Percentiles rank a stretch among this genome's conserved stretches.
These are phyloP conservation scores for Microcebus lehilahytsara DNA, from an alignment of 2,113 vertebrate genomes.

Conservation along the genomic window DNA sequence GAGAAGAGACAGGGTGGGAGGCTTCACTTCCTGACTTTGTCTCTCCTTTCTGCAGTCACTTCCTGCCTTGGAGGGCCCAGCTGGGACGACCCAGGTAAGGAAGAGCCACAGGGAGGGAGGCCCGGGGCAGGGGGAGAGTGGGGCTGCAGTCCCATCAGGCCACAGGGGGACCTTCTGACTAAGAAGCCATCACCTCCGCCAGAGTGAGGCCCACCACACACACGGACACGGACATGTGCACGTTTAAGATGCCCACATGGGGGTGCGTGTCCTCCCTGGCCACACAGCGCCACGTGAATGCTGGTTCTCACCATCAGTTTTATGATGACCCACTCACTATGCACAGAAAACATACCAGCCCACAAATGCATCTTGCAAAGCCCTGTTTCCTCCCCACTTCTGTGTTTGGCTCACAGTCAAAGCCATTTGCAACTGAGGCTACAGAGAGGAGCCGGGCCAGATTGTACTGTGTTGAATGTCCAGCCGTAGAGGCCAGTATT, in stretches of 20 bases:
- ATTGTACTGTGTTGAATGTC: not conserved
- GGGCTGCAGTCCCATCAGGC: not conserved
- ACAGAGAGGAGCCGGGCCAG: not conserved
- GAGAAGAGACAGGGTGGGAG: fast-evolving
- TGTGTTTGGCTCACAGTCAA: not conserved
- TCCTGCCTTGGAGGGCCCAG: not conserved
- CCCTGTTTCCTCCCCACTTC: not conserved
- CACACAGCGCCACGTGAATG: too few species aligned
- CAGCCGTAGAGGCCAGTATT: not conserved
- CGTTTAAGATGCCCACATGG: not conserved
- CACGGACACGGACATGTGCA: not conserved
- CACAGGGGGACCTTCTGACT: not conserved
- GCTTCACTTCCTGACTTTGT: slow-evolving; percentile 25
- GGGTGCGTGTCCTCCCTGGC: fast-evolving
- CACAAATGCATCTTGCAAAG: not conserved
- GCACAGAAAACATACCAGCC: not conserved
- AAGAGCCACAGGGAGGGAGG: not conserved
- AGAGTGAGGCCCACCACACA: not conserved
- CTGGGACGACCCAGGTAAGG: slow-evolving; percentile 52
- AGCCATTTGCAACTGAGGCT: not conserved
- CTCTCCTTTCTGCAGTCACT: slow-evolving; percentile 52
- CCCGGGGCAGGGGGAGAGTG: fast-evolving
- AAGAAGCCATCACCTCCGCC: not conserved
- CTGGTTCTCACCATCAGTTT: not conserved
- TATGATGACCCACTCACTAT: fast-evolving